A percentile compares a stretch with the other conserved stretches of the same genome.
Evolutionary conservation across 2,113 vertebrate species (phyloP).

Genomic region (Melanotaenia duboulayi): DNA sequence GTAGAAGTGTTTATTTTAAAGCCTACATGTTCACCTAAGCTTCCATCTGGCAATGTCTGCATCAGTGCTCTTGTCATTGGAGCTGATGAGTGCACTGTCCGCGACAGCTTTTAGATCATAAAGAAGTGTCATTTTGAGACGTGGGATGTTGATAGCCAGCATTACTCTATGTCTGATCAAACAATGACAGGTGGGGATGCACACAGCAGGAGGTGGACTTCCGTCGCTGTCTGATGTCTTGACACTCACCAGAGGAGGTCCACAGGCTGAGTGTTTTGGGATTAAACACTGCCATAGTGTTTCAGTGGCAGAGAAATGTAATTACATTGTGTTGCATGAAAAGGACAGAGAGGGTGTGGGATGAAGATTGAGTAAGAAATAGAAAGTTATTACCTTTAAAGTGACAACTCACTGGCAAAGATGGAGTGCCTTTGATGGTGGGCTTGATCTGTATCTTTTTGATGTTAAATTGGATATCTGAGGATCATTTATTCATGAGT

Average conservation of each 20-base stretch:
- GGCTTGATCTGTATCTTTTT: slow-evolving; percentile 55
- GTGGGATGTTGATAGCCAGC: slow-evolving; percentile 50
- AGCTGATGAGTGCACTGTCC: slow-evolving; percentile 39
- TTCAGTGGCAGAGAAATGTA: slow-evolving; percentile 48
- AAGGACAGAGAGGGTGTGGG: slow-evolving; percentile 20
- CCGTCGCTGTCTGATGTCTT: slow-evolving; percentile 64
- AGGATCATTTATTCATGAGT: slow-evolving; percentile 70
- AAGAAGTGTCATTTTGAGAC: slow-evolving; percentile 32
- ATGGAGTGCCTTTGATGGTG: slow-evolving; percentile 60
- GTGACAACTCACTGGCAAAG: slow-evolving; percentile 49
- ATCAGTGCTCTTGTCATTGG: slow-evolving; percentile 41
- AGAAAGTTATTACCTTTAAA: slow-evolving; percentile 60
- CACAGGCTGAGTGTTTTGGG: slow-evolving; percentile 38
- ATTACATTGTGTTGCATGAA: slow-evolving; percentile 73
- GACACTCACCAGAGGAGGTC: slow-evolving; percentile 59
- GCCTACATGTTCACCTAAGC: slow-evolving; percentile 32
- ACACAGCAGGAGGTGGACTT: slow-evolving; percentile 65
- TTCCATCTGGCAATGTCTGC: slow-evolving; percentile 51
- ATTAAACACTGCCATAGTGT: slow-evolving; percentile 47
- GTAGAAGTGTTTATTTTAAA: slow-evolving; percentile 23
- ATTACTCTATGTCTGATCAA: slow-evolving; percentile 44
- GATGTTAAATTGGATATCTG: slow-evolving; percentile 65
- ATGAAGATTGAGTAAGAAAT: slow-evolving; percentile 6
- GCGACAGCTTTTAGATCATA: slow-evolving; percentile 35
- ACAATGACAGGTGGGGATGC: slow-evolving; percentile 36